Evolutionary conservation across 2,113 vertebrate genomes (phyloP).

Genomic region (Lepus europaeus): DNA sequence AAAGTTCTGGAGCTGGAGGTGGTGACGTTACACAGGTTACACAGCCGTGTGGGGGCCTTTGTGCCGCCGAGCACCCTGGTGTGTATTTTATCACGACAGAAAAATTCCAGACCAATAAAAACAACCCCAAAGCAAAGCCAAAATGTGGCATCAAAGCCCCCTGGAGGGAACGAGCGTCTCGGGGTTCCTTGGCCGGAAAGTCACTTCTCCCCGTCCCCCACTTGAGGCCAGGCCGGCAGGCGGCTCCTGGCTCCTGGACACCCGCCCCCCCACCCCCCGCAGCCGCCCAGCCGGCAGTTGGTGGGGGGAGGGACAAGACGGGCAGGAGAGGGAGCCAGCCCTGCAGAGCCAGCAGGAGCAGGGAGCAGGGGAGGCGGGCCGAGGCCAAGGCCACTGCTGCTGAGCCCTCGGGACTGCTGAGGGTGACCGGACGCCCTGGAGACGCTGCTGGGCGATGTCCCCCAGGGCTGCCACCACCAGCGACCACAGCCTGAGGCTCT

Average conservation of each 20-base stretch:
- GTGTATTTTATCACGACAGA: not conserved
- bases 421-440: too few relatives aligned
- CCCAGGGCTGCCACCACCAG: accelerated
- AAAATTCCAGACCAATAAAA: not conserved
- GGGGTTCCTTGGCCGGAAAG: not conserved
- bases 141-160: not conserved
- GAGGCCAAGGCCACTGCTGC: not conserved
- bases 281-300: not conserved
- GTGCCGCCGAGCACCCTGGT: accelerated
- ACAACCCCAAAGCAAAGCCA: not conserved
- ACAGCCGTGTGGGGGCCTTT: accelerated
- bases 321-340: too few relatives aligned
- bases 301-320: accelerated
- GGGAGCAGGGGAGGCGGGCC: too few relatives aligned
- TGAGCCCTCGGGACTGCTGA: too few relatives aligned
- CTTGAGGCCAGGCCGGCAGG: accelerated
- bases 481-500: accelerated
- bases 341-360: not conserved
- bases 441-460: not conserved
- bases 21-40: accelerated
- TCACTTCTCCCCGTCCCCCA: accelerated
- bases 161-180: not conserved
- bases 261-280: too few relatives aligned
- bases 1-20: not conserved
- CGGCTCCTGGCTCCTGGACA: accelerated